Evolutionary conservation across 2,888 invertebrate genomes (phyloP).

Genomic region (Callimorpha dominula): DNA sequence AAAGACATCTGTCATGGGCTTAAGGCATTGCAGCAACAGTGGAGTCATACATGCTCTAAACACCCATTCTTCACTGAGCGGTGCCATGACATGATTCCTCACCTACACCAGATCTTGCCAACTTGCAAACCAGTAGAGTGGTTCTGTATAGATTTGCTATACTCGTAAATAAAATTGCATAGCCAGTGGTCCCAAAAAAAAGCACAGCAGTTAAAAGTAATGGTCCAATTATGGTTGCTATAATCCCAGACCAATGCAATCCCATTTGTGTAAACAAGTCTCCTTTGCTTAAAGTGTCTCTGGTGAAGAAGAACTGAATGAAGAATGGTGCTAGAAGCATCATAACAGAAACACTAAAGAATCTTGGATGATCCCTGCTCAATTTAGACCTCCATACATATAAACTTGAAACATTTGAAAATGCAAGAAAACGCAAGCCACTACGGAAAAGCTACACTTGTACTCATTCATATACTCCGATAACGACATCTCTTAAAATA

Average conservation of each 20-base stretch:
- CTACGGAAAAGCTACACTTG: conserved; percentile 87
- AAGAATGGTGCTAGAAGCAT: conserved; percentile 93
- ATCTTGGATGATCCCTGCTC: conserved; percentile 96
- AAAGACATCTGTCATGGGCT: conserved; percentile 91
- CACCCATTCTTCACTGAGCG: conserved; percentile 97
- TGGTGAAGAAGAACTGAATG: conserved; percentile 90
- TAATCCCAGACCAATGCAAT: conserved; percentile 90
- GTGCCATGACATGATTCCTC: conserved; percentile 96
- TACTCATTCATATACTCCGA: conserved; percentile 60
- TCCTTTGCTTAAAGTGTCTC: conserved; percentile 87
- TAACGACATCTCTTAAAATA: conserved; percentile 39
- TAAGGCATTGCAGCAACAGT: conserved; percentile 93
- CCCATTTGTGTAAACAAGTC: conserved; percentile 91
- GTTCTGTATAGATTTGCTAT: conserved; percentile 90
- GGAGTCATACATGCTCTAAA: conserved; percentile 98
- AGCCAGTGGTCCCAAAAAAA: conserved; percentile 93
- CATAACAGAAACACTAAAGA: conserved; percentile 94
- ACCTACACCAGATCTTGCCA: conserved; percentile 93
- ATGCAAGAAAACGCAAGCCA: conserved; percentile 92
- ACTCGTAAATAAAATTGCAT: conserved; percentile 90
- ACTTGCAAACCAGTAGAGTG: conserved; percentile 90
- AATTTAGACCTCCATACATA: conserved; percentile 94
- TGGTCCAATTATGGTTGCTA: conserved; percentile 91
- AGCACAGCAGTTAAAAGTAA: conserved; percentile 92
- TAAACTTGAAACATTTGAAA: conserved; percentile 94